Base-by-base conservation (phyloP, 2,888 invertebrate species). In the Drosophila setosimentum region DNA sequence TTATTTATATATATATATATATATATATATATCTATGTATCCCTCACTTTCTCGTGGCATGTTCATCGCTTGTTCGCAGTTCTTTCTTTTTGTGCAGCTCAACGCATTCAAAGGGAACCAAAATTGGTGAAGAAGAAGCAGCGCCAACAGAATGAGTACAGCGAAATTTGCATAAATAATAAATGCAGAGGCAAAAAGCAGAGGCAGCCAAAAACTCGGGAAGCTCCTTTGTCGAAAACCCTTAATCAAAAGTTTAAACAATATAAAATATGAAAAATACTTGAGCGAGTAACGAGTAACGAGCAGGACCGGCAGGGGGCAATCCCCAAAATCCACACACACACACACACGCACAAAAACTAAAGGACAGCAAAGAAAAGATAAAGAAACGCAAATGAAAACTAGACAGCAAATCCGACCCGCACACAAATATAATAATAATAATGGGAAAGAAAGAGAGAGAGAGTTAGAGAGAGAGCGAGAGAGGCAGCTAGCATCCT, bases 181-280 rank as follows among this genome's bases (percentile, higher is more conserved):
- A 83, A 76, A 83, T 87, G 87, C 63, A 65, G 58, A 73, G 64
- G 70, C 70, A 68, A 57, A 63, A 62, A 68, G 55, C 35, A 58
- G 60, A 11, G 18, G 37, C 48, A 64, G 54, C 57, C 60, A 57
- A 63, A 65, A 70, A 65, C 48, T 66, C 53, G 63, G 60, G 32
- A 27, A 71, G 68, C 62, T 68, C 48, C 68, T 49, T 66, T 67
- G 83, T 72, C 71, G 64, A 86, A 82, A 80, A 73, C 78, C 87
- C 87, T 83, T 88, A 84, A 84, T 84, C 84, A 84, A 88, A 84
- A 86, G 87, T 85, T 88, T 86, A 88, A 84, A 85, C 80, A 84
- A 83, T 82, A 82, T 83, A 80, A 82, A 85, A 87, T 85, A 86
- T 86, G 83, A 88, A 88, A 75, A 87, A 78, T 69, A 64, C 54